phyloP scores from a whole-genome alignment of 2,113 vertebrate species.

The Dolichallabes microphthalmus region DNA sequence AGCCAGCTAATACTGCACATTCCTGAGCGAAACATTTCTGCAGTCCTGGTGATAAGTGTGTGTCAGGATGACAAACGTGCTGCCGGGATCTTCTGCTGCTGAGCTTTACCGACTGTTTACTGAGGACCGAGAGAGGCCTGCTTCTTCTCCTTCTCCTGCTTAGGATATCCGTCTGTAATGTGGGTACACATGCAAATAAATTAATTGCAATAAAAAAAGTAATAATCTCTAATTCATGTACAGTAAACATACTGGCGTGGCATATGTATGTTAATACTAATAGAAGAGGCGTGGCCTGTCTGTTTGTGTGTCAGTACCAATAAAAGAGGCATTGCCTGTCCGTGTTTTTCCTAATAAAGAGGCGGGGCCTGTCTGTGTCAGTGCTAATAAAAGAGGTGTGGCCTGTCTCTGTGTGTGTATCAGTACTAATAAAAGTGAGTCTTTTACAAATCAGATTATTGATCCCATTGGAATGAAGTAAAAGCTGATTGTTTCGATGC shows the following conservation, averaged over 20 bases:
- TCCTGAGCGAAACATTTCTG: slow-evolving; percentile 63
- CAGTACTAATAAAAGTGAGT: not conserved
- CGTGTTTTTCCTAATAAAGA: no score
- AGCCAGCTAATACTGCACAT: slow-evolving; percentile 64
- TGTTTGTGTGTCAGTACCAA: not conserved
- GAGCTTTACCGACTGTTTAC: not conserved
- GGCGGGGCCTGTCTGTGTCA: not conserved
- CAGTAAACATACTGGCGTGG: not conserved
- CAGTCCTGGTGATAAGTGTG: slow-evolving; percentile 23
- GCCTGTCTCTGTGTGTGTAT: not conserved
- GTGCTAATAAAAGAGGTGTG: not conserved
- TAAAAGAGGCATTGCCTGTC: not conserved
- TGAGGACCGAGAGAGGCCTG: not conserved
- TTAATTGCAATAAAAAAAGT: not conserved
- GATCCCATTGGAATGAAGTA: not conserved
- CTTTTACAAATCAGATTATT: no score
- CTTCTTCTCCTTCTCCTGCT: not conserved
- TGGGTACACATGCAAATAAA: not conserved
- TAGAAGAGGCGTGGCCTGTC: not conserved
- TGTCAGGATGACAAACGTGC: slow-evolving; percentile 19
- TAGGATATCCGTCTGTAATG: not conserved
- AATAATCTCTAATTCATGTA: no score
- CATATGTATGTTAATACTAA: not conserved
- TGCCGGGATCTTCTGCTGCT: slow-evolving; percentile 5
- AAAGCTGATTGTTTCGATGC: no score